A percentile compares a stretch with the other conserved stretches of the same genome.
phyloP scores from a whole-genome alignment of 2,113 vertebrate genomes.

The Vulpes lagopus region DNA sequence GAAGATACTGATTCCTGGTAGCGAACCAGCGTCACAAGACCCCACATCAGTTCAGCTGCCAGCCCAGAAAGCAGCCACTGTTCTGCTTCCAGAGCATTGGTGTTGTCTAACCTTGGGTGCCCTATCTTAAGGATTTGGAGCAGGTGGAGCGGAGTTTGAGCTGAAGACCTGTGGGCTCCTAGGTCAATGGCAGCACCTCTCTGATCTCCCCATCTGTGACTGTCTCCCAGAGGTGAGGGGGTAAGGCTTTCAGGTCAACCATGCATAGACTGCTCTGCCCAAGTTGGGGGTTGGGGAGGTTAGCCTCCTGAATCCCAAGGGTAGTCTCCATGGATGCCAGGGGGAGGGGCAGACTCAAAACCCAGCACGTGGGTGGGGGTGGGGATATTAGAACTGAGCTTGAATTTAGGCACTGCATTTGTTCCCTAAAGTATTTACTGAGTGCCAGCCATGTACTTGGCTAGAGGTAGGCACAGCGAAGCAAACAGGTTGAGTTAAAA shows the following conservation, averaged over 20 bases:
- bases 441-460: not conserved
- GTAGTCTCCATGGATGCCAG: not conserved
- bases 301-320: not conserved
- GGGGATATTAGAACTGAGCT: not conserved
- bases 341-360: not conserved
- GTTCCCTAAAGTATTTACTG: not conserved
- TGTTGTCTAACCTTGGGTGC: fast-evolving
- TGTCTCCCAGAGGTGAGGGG: not conserved
- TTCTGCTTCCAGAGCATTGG: not conserved
- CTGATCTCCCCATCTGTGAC: not conserved
- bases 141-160: not conserved
- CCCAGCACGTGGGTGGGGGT: not conserved
- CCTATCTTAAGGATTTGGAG: not conserved
- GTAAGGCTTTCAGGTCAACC: not conserved
- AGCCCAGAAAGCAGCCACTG: not conserved
- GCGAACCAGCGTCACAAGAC: not conserved
- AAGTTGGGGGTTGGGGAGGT: not conserved
- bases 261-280: not conserved
- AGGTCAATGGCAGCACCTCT: not conserved
- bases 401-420: not conserved
- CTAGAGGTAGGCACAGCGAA: not conserved
- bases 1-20: fast-evolving
- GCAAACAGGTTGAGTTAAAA: not conserved
- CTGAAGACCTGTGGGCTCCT: not conserved
- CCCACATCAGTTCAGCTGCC: fast-evolving